Percentiles rank a stretch among this genome's conserved stretches.
Evolutionary conservation across 1,140 invertebrate genomes (phyloP).

Genomic region (Saccostrea glomerata): DNA sequence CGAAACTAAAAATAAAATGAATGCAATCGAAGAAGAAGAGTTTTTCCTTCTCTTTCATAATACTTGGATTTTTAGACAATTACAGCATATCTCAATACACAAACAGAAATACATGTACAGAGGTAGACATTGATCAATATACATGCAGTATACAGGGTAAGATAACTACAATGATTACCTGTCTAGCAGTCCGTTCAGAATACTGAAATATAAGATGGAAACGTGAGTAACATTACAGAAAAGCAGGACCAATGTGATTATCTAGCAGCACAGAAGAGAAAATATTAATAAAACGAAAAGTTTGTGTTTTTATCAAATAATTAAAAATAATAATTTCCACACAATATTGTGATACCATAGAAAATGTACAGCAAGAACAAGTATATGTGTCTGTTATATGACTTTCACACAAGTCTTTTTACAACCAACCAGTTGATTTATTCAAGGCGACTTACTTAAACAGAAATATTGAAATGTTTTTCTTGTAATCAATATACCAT

Average conservation of each 20-base stretch:
- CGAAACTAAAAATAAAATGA: too few species aligned
- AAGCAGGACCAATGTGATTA: neutral
- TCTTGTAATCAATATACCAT: too few species aligned
- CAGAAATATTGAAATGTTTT: too few species aligned
- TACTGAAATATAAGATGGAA: neutral
- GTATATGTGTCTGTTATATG: too few species aligned
- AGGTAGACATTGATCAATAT: neutral
- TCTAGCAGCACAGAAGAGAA: neutral
- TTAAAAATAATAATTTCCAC: too few species aligned
- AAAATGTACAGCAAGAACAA: too few species aligned
- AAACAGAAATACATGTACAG: neutral
- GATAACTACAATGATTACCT: neutral
- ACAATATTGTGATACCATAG: too few species aligned
- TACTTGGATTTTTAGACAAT: neutral
- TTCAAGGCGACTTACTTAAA: too few species aligned
- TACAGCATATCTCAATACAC: neutral
- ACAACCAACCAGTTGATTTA: too few species aligned
- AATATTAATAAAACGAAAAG: neutral
- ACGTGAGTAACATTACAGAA: neutral
- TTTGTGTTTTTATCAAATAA: neutral
- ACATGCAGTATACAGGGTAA: neutral
- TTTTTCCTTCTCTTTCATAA: neutral
- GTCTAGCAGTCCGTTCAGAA: constrained; percentile 19
- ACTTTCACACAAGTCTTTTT: too few species aligned
- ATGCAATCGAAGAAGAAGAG: too few species aligned